Base-by-base conservation (phyloP, 2,113 vertebrate species). In the Rostratula benghalensis region DNA sequence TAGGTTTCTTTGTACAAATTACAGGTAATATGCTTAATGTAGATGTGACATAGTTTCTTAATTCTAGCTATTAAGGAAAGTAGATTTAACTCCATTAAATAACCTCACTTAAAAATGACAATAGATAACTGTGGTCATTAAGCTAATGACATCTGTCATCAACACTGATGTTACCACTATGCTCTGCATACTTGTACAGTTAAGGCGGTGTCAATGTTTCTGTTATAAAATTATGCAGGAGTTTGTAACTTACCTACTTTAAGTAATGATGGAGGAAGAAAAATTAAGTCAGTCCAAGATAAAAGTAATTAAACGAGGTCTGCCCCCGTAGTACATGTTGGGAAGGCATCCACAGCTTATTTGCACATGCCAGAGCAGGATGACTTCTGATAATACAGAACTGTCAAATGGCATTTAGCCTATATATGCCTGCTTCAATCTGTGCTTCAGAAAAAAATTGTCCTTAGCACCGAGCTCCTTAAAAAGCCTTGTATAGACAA, bases 31-130 rank as follows among this genome's bases (percentile, higher is more conserved):
- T 89, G 90, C 68, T 92, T 97, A 96, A 95, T 90, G 59, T 84
- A 89, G 82, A 83, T 94, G 81, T 75, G 69, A 97, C 97, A 97
- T 94, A 95, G 88, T 94, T 96, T 91, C 78, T 97, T 97, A 97
- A 97, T 97, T 97, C 41, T 69, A 82, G 37, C 77, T 46, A 96
- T 97, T 97, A 97, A 96, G 87, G 75, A 87, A 94, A 96, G 59
- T 82, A 94, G 82, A 90, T 87, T 90, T 92, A 88, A 81, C 63
- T 96, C 81, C 83, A 95, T 97, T 96, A 97, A 87, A 64, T 80
- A 93, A 76, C 76, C 76, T 85, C 82, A 71, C 76, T 94, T 93
- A 84, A 95, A 94, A 93, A 91, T 57, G 87, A 95, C 83, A 92
- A 93, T 82, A 97, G 92, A 96, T 93, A 97, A 93, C 88, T 4